Evolutionary conservation across 37 sponge, comb jelly and placozoan genomes (phyloP).

Genomic region (Axinella damicornis): DNA sequence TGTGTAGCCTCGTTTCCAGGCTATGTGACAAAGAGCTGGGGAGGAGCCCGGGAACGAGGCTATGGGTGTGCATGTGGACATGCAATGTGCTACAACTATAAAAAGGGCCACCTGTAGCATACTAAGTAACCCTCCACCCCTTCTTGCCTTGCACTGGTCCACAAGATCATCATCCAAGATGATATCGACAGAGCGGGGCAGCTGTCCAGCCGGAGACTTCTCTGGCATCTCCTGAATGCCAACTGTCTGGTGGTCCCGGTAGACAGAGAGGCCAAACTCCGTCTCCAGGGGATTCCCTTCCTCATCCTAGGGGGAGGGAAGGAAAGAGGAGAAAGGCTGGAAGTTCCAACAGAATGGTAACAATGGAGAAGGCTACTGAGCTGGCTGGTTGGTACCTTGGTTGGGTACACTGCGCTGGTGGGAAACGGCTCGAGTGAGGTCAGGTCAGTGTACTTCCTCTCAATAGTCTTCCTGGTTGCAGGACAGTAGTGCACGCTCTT

Average conservation of each 20-base stretch:
- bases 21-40: too few species aligned
- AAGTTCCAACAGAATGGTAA: too few species aligned
- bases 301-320: conserved; percentile 73
- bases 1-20: too few species aligned
- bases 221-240: conserved; percentile 99
- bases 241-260: conserved; percentile 94
- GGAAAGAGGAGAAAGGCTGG: too few species aligned
- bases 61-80: too few species aligned
- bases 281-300: conserved; percentile 98
- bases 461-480: conserved; percentile 93
- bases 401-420: conserved; percentile 87
- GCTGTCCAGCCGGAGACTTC: conserved; percentile 97
- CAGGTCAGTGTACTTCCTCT: conserved; percentile 94
- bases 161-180: conserved; percentile 93
- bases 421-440: conserved; percentile 94
- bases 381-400: conserved; percentile 53
- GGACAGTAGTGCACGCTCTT: conserved; percentile 99
- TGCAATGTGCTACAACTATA: too few species aligned
- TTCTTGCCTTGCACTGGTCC: conserved; percentile 87
- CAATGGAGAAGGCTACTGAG: too few species aligned
- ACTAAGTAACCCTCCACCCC: background rate
- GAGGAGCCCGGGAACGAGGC: too few species aligned
- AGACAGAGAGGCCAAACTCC: conserved; percentile 95
- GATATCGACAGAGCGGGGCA: conserved; percentile 95
- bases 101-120: background rate